A percentile compares a stretch with the other conserved stretches of the same genome.
phyloP scores from a whole-genome alignment of 2,888 invertebrate species.

The Drosophila prostipennis region DNA sequence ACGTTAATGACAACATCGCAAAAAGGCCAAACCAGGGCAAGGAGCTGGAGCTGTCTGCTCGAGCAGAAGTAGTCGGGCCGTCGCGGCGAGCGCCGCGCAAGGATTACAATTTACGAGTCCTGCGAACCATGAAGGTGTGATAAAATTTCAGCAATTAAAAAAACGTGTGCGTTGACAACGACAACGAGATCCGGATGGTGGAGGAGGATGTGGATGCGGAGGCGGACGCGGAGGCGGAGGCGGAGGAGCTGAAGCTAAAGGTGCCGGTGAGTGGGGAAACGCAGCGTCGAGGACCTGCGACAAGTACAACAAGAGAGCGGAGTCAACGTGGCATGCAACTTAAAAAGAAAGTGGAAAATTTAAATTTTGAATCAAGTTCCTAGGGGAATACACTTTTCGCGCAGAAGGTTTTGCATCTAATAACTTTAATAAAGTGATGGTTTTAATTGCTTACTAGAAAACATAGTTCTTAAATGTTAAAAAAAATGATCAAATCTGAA shows the following conservation, averaged over 20 bases:
- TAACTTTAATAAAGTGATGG: no score
- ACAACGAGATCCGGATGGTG: slow-evolving; percentile 41
- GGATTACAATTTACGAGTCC: slow-evolving; percentile 80
- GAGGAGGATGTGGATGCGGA: no score
- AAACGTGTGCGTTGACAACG: slow-evolving; percentile 79
- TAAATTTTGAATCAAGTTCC: slow-evolving; percentile 1
- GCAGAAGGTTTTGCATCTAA: no score
- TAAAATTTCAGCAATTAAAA: slow-evolving; percentile 80
- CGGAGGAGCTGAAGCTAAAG: not conserved
- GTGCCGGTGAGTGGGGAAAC: slow-evolving; percentile 36
- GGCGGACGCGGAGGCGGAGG: not conserved
- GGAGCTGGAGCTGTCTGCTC: slow-evolving; percentile 21
- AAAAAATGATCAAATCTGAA: no score
- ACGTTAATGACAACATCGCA: slow-evolving; percentile 74
- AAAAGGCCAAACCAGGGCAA: slow-evolving; percentile 46
- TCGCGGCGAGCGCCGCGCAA: slow-evolving; percentile 53
- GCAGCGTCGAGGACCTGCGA: slow-evolving; percentile 41
- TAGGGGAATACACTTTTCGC: slow-evolving; percentile 21
- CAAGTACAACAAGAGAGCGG: slow-evolving; percentile 39
- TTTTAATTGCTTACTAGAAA: no score
- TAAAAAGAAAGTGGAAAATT: slow-evolving; percentile 54
- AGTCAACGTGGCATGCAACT: slow-evolving; percentile 67
- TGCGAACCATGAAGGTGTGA: slow-evolving; percentile 79
- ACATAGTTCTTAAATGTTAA: no score
- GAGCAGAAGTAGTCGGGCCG: slow-evolving; percentile 38